These are phyloP conservation scores for Cephalopachus bancanus DNA, from an alignment of 2,797 vertebrate species.

Conservation along the genomic window DNA sequence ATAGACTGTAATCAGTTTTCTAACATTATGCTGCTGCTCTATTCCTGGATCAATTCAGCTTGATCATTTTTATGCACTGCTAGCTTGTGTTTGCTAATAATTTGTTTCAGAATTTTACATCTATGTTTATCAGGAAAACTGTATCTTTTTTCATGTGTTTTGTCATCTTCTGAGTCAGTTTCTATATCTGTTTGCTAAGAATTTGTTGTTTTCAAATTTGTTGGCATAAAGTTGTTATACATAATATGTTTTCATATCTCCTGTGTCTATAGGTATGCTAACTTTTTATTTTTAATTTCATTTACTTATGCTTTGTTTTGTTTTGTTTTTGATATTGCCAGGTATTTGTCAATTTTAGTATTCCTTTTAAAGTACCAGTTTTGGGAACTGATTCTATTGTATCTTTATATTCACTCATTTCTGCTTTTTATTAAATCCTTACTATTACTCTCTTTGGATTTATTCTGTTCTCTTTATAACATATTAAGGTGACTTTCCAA, in stretches of 20 bases:
- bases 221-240: neutral
- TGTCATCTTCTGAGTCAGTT: neutral
- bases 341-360: neutral
- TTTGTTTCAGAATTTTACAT: conserved; percentile 1
- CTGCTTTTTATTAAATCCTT: neutral
- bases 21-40: neutral
- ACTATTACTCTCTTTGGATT: neutral
- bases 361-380: conserved; percentile 23
- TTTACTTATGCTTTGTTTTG: neutral
- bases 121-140: conserved; percentile 23
- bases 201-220: neutral
- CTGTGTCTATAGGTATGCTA: neutral
- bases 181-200: neutral
- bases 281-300: neutral
- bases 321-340: neutral
- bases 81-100: neutral
- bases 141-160: neutral
- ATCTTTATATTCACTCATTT: conserved; percentile 2
- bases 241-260: conserved; percentile 2
- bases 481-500: neutral
- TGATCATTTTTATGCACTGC: conserved; percentile 8
- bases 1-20: neutral
- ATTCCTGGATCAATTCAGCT: neutral
- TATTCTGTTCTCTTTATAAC: neutral
- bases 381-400: neutral